phyloP scores from a whole-genome alignment of 2,888 invertebrate species.

The Caradrina clavipalpis region DNA sequence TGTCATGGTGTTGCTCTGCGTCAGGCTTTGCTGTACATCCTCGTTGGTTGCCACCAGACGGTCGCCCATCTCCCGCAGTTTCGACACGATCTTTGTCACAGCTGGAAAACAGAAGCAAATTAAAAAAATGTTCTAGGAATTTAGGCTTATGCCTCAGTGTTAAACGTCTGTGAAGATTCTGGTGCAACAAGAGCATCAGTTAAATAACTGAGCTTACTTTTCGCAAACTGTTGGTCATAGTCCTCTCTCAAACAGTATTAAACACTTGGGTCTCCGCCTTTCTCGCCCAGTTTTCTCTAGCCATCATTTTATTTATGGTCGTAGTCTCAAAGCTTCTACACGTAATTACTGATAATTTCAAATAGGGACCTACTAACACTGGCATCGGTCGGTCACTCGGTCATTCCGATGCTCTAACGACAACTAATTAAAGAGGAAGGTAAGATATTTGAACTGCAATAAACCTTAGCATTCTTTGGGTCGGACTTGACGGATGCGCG shows the following conservation, averaged over 20 bases:
- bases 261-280: not conserved
- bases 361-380: not conserved
- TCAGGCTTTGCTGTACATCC: constrained; percentile 91
- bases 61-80: constrained; percentile 89
- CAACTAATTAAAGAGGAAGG: constrained; percentile 3
- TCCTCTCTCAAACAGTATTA: too few species aligned
- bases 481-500: constrained; percentile 1
- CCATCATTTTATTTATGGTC: too few species aligned
- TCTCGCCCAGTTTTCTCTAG: not conserved
- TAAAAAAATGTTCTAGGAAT: not conserved
- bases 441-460: constrained; percentile 6
- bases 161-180: too few species aligned
- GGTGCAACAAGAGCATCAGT: too few species aligned
- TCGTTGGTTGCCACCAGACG: constrained; percentile 89
- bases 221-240: too few species aligned
- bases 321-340: not conserved
- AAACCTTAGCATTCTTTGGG: constrained; percentile 4
- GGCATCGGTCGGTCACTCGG: not conserved
- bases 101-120: constrained; percentile 71
- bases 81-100: constrained; percentile 84
- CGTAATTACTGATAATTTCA: too few species aligned
- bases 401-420: not conserved
- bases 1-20: constrained; percentile 89
- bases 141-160: not conserved
- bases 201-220: too few species aligned